phyloP scores from a whole-genome alignment of 2,888 invertebrate species.

The Torymus tubicola region DNA sequence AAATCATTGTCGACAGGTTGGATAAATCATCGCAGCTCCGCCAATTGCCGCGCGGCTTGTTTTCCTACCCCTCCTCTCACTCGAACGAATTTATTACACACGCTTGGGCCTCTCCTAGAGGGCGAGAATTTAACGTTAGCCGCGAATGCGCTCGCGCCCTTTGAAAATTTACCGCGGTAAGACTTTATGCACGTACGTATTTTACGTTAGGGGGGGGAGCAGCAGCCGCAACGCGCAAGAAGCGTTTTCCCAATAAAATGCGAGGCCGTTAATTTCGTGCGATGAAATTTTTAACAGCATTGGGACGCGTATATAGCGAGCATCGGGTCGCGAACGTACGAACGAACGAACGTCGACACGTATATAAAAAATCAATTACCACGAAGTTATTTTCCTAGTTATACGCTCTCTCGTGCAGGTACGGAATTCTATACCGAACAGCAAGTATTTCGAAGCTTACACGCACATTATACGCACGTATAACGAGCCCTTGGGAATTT shows the following conservation, averaged over 20 bases:
- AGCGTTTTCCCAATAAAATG: constrained; percentile 47
- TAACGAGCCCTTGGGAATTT: too few species aligned
- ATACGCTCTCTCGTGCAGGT: not conserved
- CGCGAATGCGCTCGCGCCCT: too few species aligned
- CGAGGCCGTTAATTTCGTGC: constrained; percentile 42
- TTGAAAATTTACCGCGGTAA: not conserved
- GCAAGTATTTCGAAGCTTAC: constrained; percentile 13
- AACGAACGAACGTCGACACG: too few species aligned
- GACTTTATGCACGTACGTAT: constrained; percentile 44
- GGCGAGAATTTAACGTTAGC: too few species aligned
- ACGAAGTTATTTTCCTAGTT: not conserved
- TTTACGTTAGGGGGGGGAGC: constrained; percentile 10
- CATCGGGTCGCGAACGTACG: not conserved
- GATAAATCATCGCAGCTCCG: too few species aligned
- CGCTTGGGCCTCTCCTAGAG: too few species aligned
- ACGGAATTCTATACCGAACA: too few species aligned
- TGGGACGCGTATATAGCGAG: not conserved
- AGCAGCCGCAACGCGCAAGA: not conserved
- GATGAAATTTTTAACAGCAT: constrained; percentile 41
- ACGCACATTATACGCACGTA: not conserved
- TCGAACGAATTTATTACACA: too few species aligned
- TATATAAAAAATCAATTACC: constrained; percentile 39
- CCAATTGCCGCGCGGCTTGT: too few species aligned
- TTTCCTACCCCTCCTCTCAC: too few species aligned
- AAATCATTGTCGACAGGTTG: too few species aligned